Evolutionary conservation across 2,113 vertebrate genomes (phyloP), one percentile per base, ranked within the genome.

Genomic region (Poicephalus meyeri): DNA sequence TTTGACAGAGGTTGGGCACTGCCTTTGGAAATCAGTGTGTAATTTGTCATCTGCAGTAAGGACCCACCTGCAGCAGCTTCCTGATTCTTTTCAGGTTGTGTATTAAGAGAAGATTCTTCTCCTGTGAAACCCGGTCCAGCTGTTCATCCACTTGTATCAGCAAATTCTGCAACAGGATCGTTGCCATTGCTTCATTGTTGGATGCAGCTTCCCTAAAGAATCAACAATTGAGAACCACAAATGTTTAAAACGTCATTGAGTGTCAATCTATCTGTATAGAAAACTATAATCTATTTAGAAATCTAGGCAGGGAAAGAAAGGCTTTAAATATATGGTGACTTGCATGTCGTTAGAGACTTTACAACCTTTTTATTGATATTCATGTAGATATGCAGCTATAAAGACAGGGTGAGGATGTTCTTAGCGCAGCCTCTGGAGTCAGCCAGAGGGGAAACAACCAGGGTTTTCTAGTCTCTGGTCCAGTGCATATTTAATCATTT

Each of bases 71-170:
- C 52, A 99, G 98, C 91, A 99, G 98, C 96, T 99, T 99, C 65
- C 98, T 98, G 85, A 99, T 99, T 96, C 99, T 99, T 92, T 99
- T 99, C 95, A 99, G 98, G 93, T 99, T 99, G 98, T 99, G 99
- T 92, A 99, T 98, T 87, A 99, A 98, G 10, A 99, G 98, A 78
- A 99, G 99, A 94, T 99, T 99, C 95, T 98, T 99, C 95, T 99
- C 99, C 92, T 98, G 98, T 1, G 98, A 98, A 58, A 98, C 98
- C 2, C 98, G 95, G 35, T 98, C 98, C 73, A 99, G 98, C 86
- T 99, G 98, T 21, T 98, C 98, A 26, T 99, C 99, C 97, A 99
- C 93, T 95, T 99, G 99, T 93, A 98, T 97, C 73, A 99, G 92
- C 90, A 99, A 97, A 91, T 99, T 99, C 91, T 98, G 98, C 88